These are phyloP conservation scores for Trachops cirrhosus DNA, from an alignment of 2,797 vertebrate species.

Conservation along the genomic window DNA sequence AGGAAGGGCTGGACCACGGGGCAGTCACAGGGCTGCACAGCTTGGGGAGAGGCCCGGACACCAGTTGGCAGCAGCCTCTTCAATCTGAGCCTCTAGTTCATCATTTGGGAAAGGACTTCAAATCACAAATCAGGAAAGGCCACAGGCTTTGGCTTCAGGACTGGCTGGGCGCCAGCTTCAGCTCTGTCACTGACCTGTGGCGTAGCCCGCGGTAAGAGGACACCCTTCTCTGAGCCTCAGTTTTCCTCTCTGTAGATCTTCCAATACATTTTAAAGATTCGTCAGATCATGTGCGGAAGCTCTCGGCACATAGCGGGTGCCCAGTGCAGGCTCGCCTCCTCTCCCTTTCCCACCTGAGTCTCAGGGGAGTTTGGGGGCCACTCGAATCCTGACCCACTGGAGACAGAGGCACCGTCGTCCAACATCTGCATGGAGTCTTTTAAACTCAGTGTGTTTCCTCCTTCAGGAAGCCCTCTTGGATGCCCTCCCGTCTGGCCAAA, in stretches of 20 bases:
- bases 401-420: background rate
- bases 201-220: background rate
- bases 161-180: background rate
- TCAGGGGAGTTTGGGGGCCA: background rate
- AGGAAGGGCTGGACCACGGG: background rate
- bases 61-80: background rate
- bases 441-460: background rate
- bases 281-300: background rate
- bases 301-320: background rate
- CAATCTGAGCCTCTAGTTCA: background rate
- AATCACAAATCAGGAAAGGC: background rate
- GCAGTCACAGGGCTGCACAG: background rate
- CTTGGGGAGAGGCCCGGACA: background rate
- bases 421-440: background rate
- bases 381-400: background rate
- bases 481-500: background rate
- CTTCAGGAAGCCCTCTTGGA: background rate
- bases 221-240: background rate
- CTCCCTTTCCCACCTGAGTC: background rate
- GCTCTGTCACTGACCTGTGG: background rate
- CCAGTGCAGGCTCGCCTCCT: background rate
- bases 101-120: background rate
- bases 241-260: background rate
- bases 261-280: background rate
- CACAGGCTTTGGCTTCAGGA: background rate